Conservation (phyloP, 2,888 invertebrate genomes). For the Copidosoma aretas region DNA sequence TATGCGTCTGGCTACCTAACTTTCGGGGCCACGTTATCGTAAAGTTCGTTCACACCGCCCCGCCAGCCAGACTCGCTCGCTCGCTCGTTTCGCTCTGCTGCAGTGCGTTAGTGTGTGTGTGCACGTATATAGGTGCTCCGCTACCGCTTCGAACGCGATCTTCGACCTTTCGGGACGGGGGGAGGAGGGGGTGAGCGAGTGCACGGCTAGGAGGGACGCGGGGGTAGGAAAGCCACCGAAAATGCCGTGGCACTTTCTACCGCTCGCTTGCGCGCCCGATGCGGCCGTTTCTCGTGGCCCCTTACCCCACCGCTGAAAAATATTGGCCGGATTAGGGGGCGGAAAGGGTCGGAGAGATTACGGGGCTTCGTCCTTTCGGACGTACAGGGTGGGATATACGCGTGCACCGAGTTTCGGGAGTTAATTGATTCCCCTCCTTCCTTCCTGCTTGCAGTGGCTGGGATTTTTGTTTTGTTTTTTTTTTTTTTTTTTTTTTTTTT, state of each 20-base stretch:
- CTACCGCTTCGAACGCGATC: constrained; percentile 36
- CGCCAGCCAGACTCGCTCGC: constrained; percentile 8
- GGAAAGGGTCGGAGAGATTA: constrained; percentile 35
- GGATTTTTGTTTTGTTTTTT: background rate
- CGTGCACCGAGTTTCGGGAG: background rate
- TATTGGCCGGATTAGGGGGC: constrained; percentile 40
- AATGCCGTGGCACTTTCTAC: constrained; percentile 24
- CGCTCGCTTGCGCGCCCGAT: constrained; percentile 28
- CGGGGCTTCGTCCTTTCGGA: background rate
- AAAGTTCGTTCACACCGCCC: constrained; percentile 45
- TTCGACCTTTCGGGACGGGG: constrained; percentile 33
- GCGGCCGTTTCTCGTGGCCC: constrained; percentile 21
- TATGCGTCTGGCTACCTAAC: constrained; percentile 47
- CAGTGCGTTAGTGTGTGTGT: too few relatives aligned
- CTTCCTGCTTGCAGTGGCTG: background rate
- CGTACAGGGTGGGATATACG: background rate
- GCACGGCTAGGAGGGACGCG: constrained; percentile 4
- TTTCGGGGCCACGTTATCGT: constrained; percentile 45
- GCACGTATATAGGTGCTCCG: background rate
- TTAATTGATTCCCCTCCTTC: background rate
- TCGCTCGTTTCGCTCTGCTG: background rate
- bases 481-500: background rate
- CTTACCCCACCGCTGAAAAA: constrained; percentile 37
- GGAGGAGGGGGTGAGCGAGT: constrained; percentile 26
- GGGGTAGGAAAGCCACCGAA: constrained; percentile 34